phyloP scores from a whole-genome alignment of 2,888 invertebrate species.

The Lasioglossum malachurum region DNA sequence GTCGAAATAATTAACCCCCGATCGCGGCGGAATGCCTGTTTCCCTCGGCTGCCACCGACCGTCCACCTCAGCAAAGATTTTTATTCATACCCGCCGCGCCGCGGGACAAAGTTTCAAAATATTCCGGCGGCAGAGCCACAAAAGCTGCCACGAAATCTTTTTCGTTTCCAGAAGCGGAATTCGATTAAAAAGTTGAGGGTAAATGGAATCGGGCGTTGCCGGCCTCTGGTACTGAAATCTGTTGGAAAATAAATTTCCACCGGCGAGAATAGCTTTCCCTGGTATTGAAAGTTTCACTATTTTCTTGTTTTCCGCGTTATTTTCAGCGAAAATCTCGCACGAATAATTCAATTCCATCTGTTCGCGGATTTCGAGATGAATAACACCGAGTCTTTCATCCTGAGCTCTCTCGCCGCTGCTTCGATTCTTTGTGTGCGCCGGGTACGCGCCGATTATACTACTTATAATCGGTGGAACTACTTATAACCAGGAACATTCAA shows the following conservation, averaged over 20 bases:
- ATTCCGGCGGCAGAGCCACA: background rate
- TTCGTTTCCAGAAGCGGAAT: background rate
- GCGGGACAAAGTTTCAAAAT: slow-evolving; percentile 6
- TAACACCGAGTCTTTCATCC: background rate
- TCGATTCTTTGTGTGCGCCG: too few species aligned
- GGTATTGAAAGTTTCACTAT: slow-evolving; percentile 16
- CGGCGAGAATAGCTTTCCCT: background rate
- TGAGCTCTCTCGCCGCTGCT: background rate
- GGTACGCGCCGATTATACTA: background rate
- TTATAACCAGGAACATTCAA: too few species aligned
- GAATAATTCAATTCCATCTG: background rate
- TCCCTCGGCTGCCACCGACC: background rate
- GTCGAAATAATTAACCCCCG: slow-evolving; percentile 39
- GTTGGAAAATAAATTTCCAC: slow-evolving; percentile 23
- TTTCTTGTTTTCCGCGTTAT: slow-evolving; percentile 14
- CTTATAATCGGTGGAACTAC: background rate
- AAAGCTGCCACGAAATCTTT: slow-evolving; percentile 12
- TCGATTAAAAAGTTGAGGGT: slow-evolving; percentile 25
- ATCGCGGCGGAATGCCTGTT: background rate
- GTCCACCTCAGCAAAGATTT: background rate
- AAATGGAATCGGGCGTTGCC: slow-evolving; percentile 6
- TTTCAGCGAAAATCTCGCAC: slow-evolving; percentile 2
- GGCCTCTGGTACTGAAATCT: background rate
- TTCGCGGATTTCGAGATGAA: background rate
- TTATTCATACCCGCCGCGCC: background rate